Evolutionary conservation across 2,888 invertebrate species (phyloP), one percentile per base, ranked within the genome.

Genomic region (Philaethria dido): DNA sequence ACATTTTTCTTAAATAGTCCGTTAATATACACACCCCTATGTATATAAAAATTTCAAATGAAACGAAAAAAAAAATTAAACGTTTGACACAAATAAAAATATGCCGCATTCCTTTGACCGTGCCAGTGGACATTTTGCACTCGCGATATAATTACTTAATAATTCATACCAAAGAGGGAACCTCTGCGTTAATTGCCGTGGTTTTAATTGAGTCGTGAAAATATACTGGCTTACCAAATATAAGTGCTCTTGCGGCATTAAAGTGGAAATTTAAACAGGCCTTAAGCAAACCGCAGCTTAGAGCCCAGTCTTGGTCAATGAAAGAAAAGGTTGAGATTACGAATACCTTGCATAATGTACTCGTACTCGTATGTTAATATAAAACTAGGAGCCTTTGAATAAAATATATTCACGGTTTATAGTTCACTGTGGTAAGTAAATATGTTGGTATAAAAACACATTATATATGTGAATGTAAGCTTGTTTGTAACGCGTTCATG

Each of bases 191-290:
- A 47, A 69, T 61, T 66, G 64, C 61, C 47, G 39, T 62, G 65
- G 39, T 68, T 67, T n/a, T 67, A 69, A 69, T 68, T 66, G 64
- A 70, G 64, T 70, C 68, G 48, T 62, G 64, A 54, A 66, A 69
- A 72, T 69, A 64, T 59, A 67, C 65, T 62, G 67, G 54, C 62
- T 33, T 4, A 50, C 42, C 25, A 39, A 68, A 62, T 61, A 50
- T 64, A 16, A 60, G 44, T 44, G 33, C 8, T 18, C 47, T 66
- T 47, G 48, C 16, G 60, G 47, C 42, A 48, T 62, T 39, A 20
- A 42, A 59, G 39, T 45, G 52, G 62, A 50, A 64, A 66, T 66
- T 44, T 62, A 18, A 61, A 62, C 39, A 50, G 11, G 36, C 18
- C 61, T 47, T 25, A 39, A 39, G 44, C 44, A 54, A 70, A 54